phyloP scores from a whole-genome alignment of 1,140 invertebrate genomes.

The Oscheius sp. region DNA sequence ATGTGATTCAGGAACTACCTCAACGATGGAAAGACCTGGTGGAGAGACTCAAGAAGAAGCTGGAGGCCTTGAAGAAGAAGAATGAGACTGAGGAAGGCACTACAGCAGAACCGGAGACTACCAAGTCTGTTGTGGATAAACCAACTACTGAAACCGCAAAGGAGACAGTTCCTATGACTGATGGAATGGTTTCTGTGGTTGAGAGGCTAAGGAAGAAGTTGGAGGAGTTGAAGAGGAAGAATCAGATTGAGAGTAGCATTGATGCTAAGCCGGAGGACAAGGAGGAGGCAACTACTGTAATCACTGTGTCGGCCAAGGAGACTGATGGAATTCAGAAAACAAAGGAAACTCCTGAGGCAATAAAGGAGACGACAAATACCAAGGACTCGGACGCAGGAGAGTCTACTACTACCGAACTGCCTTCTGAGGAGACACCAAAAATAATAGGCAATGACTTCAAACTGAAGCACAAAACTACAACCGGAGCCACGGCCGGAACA shows the following conservation, averaged over 20 bases:
- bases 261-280: neutral
- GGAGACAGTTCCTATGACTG: neutral
- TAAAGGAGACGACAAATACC: no score
- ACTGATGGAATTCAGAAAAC: no score
- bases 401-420: neutral
- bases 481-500: no score
- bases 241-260: neutral
- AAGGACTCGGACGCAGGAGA: neutral
- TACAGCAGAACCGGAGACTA: neutral
- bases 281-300: neutral
- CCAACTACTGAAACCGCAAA: neutral
- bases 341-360: no score
- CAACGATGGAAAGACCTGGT: conserved; percentile 20
- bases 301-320: neutral
- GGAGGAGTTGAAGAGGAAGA: no score
- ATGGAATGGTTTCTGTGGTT: no score
- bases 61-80: conserved; percentile 22
- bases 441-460: no score
- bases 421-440: no score
- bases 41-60: conserved; percentile 15
- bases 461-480: no score
- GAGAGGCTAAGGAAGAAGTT: no score
- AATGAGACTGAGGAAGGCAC: neutral
- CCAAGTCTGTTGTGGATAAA: neutral
- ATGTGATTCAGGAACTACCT: conserved; percentile 4